Conservation (phyloP, 2,113 vertebrate genomes). For the Lontra canadensis region DNA sequence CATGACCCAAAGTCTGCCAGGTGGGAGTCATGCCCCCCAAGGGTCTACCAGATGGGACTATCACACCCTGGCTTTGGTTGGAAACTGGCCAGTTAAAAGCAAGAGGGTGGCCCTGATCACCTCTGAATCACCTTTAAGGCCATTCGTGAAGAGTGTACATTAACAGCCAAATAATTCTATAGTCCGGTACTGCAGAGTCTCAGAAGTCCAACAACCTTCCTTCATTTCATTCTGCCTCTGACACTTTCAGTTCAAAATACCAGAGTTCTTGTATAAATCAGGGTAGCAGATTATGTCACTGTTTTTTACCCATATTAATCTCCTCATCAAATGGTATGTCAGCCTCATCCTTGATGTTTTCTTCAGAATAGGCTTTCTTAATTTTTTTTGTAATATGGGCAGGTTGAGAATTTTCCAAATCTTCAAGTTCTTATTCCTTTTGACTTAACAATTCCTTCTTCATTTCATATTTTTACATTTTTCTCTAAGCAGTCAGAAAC, state of each 20-base stretch:
- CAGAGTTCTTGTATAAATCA: background rate
- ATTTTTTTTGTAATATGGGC: background rate
- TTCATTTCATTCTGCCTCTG: background rate
- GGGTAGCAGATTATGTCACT: background rate
- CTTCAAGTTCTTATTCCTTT: background rate
- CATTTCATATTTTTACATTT: background rate
- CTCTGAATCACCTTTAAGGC: background rate
- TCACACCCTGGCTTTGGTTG: background rate
- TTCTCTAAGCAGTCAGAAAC: background rate
- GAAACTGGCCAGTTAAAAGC: background rate
- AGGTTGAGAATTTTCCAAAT: background rate
- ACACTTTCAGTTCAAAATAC: background rate
- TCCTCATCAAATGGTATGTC: background rate
- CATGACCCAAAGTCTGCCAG: background rate
- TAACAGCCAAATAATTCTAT: background rate
- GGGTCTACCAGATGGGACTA: background rate
- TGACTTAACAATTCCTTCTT: background rate
- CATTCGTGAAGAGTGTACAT: background rate
- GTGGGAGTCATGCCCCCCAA: background rate
- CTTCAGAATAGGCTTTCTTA: background rate
- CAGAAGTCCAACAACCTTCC: background rate
- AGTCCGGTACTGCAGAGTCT: background rate
- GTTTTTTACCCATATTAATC: background rate
- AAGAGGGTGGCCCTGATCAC: too few species aligned
- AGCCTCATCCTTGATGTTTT: background rate